A percentile compares a stretch with the other conserved stretches of the same genome.
These are phyloP conservation scores for Anneissia japonica DNA, from an alignment of 35 echinoderm and acorn worm species.

Conservation along the genomic window DNA sequence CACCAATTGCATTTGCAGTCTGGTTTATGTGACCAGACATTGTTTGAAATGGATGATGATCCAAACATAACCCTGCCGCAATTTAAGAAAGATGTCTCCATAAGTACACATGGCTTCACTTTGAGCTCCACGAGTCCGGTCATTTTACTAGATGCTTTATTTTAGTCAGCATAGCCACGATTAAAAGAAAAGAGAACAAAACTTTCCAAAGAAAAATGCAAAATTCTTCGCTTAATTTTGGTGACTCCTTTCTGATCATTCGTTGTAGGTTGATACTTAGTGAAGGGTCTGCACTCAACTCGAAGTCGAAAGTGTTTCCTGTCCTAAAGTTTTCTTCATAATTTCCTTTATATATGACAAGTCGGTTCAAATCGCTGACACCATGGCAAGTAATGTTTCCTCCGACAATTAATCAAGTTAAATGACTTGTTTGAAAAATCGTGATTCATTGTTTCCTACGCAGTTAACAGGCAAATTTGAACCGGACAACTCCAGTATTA, in stretches of 20 bases:
- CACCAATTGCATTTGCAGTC: not conserved
- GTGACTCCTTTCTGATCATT: too few species aligned
- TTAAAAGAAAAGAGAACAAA: too few species aligned
- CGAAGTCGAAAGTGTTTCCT: too few species aligned
- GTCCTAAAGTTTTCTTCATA: not conserved
- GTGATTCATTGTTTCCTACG: not conserved
- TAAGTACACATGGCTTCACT: not conserved
- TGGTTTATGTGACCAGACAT: not conserved
- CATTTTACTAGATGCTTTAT: too few species aligned
- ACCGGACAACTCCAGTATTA: too few species aligned
- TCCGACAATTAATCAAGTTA: not conserved
- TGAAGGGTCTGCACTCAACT: too few species aligned
- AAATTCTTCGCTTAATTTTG: too few species aligned
- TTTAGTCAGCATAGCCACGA: too few species aligned
- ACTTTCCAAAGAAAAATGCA: too few species aligned
- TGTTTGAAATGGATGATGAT: not conserved
- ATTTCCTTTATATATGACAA: not conserved
- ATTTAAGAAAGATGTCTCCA: not conserved
- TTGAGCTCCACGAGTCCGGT: not conserved
- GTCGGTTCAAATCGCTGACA: not conserved
- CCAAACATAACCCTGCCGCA: not conserved
- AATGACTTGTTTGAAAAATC: not conserved
- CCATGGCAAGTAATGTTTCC: not conserved
- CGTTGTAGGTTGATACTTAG: too few species aligned
- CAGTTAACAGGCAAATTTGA: too few species aligned